phyloP scores from a whole-genome alignment of 1,140 invertebrate genomes.

The Heliconius hermathena region DNA sequence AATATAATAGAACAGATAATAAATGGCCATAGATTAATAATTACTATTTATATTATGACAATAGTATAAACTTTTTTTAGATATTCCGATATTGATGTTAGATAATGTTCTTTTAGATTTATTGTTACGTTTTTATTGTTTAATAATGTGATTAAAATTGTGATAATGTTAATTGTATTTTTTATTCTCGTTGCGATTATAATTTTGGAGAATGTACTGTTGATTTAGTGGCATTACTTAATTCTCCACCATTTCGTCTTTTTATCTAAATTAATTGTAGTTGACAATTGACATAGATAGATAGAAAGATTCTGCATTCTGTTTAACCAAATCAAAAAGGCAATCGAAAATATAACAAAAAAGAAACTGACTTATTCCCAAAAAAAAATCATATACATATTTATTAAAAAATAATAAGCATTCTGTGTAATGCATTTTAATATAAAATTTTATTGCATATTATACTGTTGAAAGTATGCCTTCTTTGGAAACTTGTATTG shows the following conservation, averaged over 20 bases:
- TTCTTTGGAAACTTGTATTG: conserved; percentile 21
- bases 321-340: too few species aligned
- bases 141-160: neutral
- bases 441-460: neutral
- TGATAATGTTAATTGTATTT: neutral
- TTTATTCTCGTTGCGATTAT: too few species aligned
- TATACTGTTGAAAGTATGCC: conserved; percentile 2
- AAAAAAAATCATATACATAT: too few species aligned
- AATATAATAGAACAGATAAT: conserved; percentile 31
- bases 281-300: too few species aligned
- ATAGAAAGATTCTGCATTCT: too few species aligned
- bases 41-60: conserved; percentile 11
- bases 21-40: conserved; percentile 35
- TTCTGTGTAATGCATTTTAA: neutral
- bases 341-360: too few species aligned
- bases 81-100: conserved; percentile 2
- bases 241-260: too few species aligned
- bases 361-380: too few species aligned
- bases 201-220: too few species aligned
- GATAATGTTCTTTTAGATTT: conserved; percentile 9
- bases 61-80: conserved; percentile 7
- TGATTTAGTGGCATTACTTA: too few species aligned
- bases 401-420: neutral
- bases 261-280: too few species aligned
- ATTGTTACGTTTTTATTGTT: conserved; percentile 4